Evolutionary conservation across 2,797 vertebrate genomes (phyloP).

Genomic region (Eremophila alpestris): DNA sequence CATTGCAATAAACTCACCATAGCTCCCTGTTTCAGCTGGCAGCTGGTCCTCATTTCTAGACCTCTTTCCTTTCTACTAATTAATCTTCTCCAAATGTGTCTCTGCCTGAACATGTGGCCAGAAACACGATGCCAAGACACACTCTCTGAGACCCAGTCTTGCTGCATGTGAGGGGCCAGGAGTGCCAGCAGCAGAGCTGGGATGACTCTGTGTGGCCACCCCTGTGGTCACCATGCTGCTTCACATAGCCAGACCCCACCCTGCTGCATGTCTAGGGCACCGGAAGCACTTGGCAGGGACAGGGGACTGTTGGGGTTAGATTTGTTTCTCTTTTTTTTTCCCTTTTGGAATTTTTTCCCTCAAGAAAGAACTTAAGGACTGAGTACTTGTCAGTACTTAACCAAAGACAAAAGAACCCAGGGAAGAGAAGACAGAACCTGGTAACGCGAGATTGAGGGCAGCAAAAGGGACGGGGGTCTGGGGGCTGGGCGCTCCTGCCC

Average conservation of each 20-base stretch:
- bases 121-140: not conserved
- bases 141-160: accelerated
- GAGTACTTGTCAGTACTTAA: too few species aligned
- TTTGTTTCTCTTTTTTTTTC: too few species aligned
- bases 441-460: too few species aligned
- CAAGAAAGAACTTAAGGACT: too few species aligned
- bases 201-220: not conserved
- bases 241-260: not conserved
- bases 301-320: too few species aligned
- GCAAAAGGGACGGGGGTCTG: too few species aligned
- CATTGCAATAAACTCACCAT: conserved; percentile 11
- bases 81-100: conserved; percentile 60
- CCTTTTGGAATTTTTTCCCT: too few species aligned
- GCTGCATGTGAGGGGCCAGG: not conserved
- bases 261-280: not conserved
- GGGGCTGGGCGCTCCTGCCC: too few species aligned
- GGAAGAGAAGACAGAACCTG: too few species aligned
- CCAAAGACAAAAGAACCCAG: too few species aligned
- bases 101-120: not conserved
- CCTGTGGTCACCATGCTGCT: not conserved
- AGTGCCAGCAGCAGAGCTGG: not conserved
- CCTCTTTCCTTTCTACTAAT: conserved; percentile 42
- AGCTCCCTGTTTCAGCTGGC: not conserved
- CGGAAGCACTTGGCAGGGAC: not conserved
- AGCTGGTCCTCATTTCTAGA: conserved; percentile 52